phyloP scores from a whole-genome alignment of 2,888 invertebrate species.

The Onchidella celtica region DNA sequence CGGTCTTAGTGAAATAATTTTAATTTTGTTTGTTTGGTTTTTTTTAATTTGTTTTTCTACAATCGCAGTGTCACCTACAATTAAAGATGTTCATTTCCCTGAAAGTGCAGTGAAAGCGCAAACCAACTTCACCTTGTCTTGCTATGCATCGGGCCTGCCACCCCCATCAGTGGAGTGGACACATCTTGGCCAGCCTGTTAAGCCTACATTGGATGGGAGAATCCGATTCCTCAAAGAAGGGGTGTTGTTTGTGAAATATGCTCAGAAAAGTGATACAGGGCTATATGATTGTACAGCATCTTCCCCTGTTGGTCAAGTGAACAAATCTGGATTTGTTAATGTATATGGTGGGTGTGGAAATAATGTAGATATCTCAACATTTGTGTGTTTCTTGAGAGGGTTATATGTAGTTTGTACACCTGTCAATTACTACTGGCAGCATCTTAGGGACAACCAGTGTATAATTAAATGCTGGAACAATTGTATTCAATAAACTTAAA shows the following conservation, averaged over 20 bases:
- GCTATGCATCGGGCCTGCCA: constrained; percentile 67
- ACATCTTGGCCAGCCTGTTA: constrained; percentile 57
- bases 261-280: constrained; percentile 61
- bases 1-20: too few relatives aligned
- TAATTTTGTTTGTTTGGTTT: too few relatives aligned
- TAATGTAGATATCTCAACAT: too few relatives aligned
- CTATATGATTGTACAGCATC: constrained; percentile 62
- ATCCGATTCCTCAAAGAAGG: constrained; percentile 59
- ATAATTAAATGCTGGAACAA: too few relatives aligned
- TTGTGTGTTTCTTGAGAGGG: too few relatives aligned
- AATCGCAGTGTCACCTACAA: constrained; percentile 65
- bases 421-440: too few relatives aligned
- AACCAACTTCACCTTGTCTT: constrained; percentile 64
- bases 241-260: constrained; percentile 62
- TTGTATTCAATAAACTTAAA: too few relatives aligned
- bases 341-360: constrained; percentile 63
- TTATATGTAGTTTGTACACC: too few relatives aligned
- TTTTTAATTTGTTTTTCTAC: neutral
- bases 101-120: constrained; percentile 58
- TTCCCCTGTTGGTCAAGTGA: constrained; percentile 61
- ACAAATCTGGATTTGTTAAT: constrained; percentile 56
- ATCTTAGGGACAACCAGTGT: too few relatives aligned
- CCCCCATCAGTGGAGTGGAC: constrained; percentile 67
- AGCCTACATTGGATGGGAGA: constrained; percentile 65
- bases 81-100: constrained; percentile 44